Evolutionary conservation across 2,888 invertebrate genomes (phyloP).

Genomic region (Lobophora halterata): DNA sequence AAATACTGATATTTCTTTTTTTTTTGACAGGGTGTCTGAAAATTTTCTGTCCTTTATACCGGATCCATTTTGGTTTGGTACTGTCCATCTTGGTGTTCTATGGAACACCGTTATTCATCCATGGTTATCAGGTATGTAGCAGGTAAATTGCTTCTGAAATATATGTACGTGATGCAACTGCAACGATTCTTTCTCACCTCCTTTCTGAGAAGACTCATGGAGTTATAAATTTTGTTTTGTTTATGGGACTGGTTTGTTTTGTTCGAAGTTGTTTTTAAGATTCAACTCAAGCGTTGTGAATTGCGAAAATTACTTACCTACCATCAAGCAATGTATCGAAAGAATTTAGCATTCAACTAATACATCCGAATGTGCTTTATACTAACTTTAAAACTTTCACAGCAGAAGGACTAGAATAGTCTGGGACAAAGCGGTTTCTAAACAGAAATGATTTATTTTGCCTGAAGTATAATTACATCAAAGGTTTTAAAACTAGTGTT

Average conservation of each 20-base stretch:
- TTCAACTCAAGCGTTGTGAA: constrained; percentile 12
- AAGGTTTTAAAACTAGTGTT: too few relatives aligned
- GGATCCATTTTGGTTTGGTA: too few relatives aligned
- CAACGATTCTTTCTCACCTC: constrained; percentile 30
- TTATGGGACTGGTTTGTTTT: constrained; percentile 28
- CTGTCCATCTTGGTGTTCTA: too few relatives aligned
- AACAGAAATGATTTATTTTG: too few relatives aligned
- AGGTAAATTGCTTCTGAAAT: constrained; percentile 66
- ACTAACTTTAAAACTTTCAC: constrained; percentile 15
- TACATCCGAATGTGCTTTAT: neutral
- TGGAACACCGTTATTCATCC: too few relatives aligned
- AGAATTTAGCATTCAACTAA: constrained; percentile 8
- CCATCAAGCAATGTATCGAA: neutral
- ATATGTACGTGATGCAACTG: constrained; percentile 47
- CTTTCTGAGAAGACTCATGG: constrained; percentile 44
- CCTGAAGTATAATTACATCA: too few relatives aligned
- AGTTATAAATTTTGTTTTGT: constrained; percentile 36
- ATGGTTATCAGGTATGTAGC: constrained; percentile 52
- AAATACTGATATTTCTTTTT: too few relatives aligned
- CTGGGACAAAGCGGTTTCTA: constrained; percentile 6
- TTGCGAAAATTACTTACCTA: constrained; percentile 11
- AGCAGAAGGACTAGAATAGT: constrained; percentile 6
- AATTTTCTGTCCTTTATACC: too few relatives aligned
- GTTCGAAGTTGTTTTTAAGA: constrained; percentile 14
- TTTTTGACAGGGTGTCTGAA: too few relatives aligned